Evolutionary conservation across 2,797 vertebrate species (phyloP), one percentile per base, ranked within the genome.

Genomic region (Chrysolophus pictus): DNA sequence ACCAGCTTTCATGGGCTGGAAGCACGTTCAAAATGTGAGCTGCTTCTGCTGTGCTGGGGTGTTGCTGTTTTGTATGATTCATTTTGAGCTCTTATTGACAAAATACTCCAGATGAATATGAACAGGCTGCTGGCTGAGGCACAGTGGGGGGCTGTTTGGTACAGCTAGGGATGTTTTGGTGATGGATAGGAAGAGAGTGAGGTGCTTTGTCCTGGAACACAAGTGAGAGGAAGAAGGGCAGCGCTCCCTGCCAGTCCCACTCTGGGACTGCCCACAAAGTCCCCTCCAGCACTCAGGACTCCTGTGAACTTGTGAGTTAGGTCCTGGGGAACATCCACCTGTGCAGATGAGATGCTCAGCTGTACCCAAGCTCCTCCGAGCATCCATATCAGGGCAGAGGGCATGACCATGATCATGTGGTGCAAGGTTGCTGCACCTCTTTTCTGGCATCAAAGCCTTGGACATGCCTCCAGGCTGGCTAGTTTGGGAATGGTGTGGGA

Each of bases 221-320:
- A 67, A 16, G 1, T 2, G 13, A 16, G 31, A 39, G 17, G 26
- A 31, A 29, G 22, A n/a, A 53, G 33, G 51, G 35, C 24, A n/a
- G n/a, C 0, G 0, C 59, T 91, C 51, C 55, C 12, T 6, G 13
- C 10, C 13, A 26, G 5, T 18, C 31, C 33, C 37, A 12, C 26
- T 65, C 51, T 10, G 14, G 35, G 23, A 42, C 42, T 58, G 24
- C 11, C 49, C 62, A 33, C 9, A 55, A 15, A 0, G 37, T 18
- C 37, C 24, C 24, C 49, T 64, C 18, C 29, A 42, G 39, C 14
- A 33, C 19, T 53, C 53, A 65, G 76, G 44, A 1, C 47, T 69
- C 44, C 24, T 37, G 28, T 73, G 19, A 23, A 41, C 19, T 4
- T 60, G 47, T 12, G 14, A 46, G 49, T 44, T 5, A 47, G 11